Evolutionary conservation across 2,113 vertebrate genomes (phyloP).

Genomic region (Urocolius indicus): DNA sequence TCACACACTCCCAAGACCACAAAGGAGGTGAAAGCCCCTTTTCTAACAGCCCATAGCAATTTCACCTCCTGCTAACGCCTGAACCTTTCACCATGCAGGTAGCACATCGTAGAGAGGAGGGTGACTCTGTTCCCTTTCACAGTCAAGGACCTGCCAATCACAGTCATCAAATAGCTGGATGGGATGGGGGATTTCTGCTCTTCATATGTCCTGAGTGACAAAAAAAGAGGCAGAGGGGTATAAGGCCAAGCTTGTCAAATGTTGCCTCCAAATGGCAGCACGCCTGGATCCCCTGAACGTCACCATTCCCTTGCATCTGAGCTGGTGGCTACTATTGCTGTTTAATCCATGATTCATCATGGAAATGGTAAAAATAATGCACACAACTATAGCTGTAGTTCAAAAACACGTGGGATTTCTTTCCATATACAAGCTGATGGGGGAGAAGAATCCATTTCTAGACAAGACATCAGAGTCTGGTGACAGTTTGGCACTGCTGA

Average conservation of each 20-base stretch:
- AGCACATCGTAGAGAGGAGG: neutral
- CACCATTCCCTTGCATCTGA: neutral
- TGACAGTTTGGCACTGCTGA: conserved; percentile 32
- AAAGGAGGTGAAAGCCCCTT: neutral
- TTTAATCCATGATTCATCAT: neutral
- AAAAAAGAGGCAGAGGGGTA: neutral
- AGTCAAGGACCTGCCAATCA: neutral
- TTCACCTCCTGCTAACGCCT: neutral
- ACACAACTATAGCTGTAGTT: neutral
- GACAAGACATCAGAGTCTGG: neutral
- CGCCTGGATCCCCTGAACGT: neutral
- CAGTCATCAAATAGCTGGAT: neutral
- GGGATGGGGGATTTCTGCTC: neutral
- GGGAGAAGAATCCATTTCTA: neutral
- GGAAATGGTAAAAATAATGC: neutral
- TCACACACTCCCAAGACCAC: fast-evolving
- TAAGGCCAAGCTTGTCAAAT: neutral
- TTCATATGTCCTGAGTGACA: neutral
- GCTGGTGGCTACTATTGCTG: neutral
- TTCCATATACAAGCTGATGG: neutral
- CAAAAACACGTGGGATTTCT: neutral
- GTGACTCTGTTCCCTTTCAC: neutral
- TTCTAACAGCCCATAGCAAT: neutral
- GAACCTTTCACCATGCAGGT: neutral
- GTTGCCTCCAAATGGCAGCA: neutral